These are phyloP conservation scores for Arvicola amphibius DNA, from an alignment of 2,797 vertebrate species.

Conservation along the genomic window DNA sequence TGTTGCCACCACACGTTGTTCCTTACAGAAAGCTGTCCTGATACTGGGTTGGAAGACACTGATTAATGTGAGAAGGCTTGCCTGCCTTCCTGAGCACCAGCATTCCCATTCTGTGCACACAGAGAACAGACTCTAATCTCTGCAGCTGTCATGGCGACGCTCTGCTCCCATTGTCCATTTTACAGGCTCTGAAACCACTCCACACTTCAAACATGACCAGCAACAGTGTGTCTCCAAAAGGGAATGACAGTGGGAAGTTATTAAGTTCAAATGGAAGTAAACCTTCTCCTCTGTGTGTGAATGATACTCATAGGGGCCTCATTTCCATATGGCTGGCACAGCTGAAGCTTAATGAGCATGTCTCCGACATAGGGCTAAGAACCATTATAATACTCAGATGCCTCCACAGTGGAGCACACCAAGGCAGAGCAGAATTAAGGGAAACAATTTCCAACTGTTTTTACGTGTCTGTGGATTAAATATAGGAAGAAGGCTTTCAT, in stretches of 20 bases:
- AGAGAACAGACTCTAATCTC: slow-evolving; percentile 43
- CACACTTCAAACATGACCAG: not conserved
- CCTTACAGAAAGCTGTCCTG: not conserved
- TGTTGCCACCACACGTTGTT: not conserved
- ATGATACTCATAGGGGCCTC: not conserved
- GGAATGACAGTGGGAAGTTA: not conserved
- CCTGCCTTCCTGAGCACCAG: not conserved
- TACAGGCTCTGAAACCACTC: slow-evolving; percentile 16
- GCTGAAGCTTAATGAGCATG: not conserved
- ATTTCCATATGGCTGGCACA: not conserved
- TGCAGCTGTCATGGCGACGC: not conserved
- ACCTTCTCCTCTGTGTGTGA: not conserved
- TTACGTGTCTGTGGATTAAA: slow-evolving; percentile 34
- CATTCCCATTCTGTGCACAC: slow-evolving; percentile 18
- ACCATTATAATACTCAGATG: not conserved
- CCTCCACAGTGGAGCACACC: not conserved
- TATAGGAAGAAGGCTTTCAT: slow-evolving; percentile 49
- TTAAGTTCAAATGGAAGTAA: slow-evolving; percentile 1
- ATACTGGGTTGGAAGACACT: not conserved
- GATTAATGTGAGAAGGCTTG: slow-evolving; percentile 29
- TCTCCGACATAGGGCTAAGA: slow-evolving; percentile 4
- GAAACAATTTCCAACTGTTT: slow-evolving; percentile 54
- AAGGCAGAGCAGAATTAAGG: not conserved
- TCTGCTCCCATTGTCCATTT: not conserved
- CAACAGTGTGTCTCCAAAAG: not conserved